Conservation (phyloP, 2,113 vertebrate genomes). For the Tenebrosternarchus preto region DNA sequence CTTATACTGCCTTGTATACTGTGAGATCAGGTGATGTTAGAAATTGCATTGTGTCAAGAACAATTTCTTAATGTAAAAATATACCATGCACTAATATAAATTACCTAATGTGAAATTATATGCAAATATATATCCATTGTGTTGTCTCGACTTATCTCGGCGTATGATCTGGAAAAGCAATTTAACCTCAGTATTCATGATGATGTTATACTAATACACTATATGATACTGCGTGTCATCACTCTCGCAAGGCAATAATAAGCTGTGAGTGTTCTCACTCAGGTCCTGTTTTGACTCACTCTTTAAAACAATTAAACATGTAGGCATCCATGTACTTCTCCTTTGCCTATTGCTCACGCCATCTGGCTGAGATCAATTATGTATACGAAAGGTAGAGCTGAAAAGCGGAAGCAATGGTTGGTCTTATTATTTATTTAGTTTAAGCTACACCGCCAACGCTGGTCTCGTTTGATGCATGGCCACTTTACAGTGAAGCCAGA, state of each 20-base stretch:
- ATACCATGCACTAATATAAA: slow-evolving; percentile 50
- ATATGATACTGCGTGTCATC: slow-evolving; percentile 66
- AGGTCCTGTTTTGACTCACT: slow-evolving; percentile 78
- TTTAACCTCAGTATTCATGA: slow-evolving; percentile 13
- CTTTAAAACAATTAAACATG: slow-evolving; percentile 83
- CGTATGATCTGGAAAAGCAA: slow-evolving; percentile 30
- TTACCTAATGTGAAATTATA: slow-evolving; percentile 54
- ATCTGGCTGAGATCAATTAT: slow-evolving; percentile 82
- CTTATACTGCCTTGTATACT: slow-evolving; percentile 54
- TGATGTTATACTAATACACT: slow-evolving; percentile 19
- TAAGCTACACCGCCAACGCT: slow-evolving; percentile 58
- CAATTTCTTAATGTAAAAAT: slow-evolving; percentile 43
- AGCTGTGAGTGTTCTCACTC: slow-evolving; percentile 66
- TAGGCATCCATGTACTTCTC: slow-evolving; percentile 78
- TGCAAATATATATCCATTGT: slow-evolving; percentile 41
- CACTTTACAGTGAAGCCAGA: slow-evolving; percentile 53
- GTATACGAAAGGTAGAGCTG: slow-evolving; percentile 63
- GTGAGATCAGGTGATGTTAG: slow-evolving; percentile 56
- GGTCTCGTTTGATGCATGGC: slow-evolving; percentile 39
- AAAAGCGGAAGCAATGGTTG: slow-evolving; percentile 67
- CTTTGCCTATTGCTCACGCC: slow-evolving; percentile 76
- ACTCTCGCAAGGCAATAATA: slow-evolving; percentile 63
- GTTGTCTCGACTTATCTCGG: slow-evolving; percentile 43
- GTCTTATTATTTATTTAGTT: slow-evolving; percentile 81
- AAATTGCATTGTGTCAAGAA: slow-evolving; percentile 49